Percentiles rank a stretch among this genome's conserved stretches.
These are phyloP conservation scores for Aegotheles bennettii DNA, from an alignment of 2,113 vertebrate genomes.

Conservation along the genomic window DNA sequence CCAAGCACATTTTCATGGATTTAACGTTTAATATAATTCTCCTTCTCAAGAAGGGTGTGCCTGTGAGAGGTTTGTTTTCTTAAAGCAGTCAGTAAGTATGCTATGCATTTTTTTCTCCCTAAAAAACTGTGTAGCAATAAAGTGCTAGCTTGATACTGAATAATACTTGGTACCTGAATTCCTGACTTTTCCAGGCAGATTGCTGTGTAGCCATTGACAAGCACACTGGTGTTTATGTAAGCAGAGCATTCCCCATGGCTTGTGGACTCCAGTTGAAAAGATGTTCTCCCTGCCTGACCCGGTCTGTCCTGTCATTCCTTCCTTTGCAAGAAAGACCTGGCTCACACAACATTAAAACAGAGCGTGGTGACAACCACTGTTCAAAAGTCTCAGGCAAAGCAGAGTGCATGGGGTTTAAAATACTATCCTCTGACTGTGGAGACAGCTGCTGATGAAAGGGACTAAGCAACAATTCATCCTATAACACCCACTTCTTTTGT, in stretches of 20 bases:
- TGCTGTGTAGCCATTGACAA: neutral
- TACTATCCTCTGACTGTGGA: neutral
- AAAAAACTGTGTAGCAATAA: neutral
- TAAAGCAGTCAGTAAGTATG: neutral
- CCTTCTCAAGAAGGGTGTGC: neutral
- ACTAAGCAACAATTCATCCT: neutral
- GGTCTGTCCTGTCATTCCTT: neutral
- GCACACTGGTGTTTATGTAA: neutral
- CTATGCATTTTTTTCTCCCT: neutral
- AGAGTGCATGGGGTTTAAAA: neutral
- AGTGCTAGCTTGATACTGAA: neutral
- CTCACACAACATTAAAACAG: neutral
- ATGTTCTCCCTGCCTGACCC: neutral
- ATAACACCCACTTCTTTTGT: neutral
- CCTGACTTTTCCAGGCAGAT: neutral
- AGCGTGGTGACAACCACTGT: rapidly evolving
- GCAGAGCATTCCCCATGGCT: neutral
- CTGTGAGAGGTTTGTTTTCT: neutral
- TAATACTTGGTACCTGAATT: neutral
- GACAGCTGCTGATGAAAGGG: neutral
- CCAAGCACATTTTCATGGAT: neutral
- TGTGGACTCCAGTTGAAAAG: neutral
- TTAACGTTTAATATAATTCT: neutral
- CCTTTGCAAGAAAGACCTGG: neutral
- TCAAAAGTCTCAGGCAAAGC: neutral